Base-by-base conservation (phyloP, 1,140 invertebrate genomes). In the Sipha flava region DNA sequence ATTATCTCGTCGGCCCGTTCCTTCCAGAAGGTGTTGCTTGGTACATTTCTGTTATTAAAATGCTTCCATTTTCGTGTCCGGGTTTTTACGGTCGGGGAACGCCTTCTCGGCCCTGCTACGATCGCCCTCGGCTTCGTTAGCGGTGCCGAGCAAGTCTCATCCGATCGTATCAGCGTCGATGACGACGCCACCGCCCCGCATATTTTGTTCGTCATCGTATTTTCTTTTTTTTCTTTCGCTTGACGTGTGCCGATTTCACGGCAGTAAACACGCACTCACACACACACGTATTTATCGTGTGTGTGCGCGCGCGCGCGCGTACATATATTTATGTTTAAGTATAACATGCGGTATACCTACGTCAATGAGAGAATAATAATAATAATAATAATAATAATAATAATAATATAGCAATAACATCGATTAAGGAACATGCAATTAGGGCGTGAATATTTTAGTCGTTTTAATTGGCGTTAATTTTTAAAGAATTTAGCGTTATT, bases 381-480 rank as follows among this genome's bases (percentile, higher is more conserved):
- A n/a, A 10, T 66, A 43, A 66, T 43, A 40, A 18, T 59, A 49
- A 49, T 49, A 49, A 3, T 49, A 49, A 49, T 49, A n/a, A 21
- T 64, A 14, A 12, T 37, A n/a, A 21, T 16, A 1, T 21, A 37
- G 18, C 37, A 37, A 64, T n/a, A 2, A 40, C n/a, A 0, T 18
- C 21, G 62, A 40, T 66, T 37, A 23, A n/a, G 34, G 10, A 66
- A 40, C 34, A 37, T 37, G 64, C 16, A 68, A 68, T 68, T 68
- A 43, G 18, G 14, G 4, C 40, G 23, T 45, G 23, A 6, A 45
- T 43, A 40, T 68, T 29, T 45, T 26, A 29, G 23, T 18, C 40
- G 14, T 70, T 70, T 47, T 70, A 47, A 47, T 70, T 70, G 66
- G 10, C 43, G 23, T 70, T 47, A 47, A 70, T 70, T 70, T 47